These are phyloP conservation scores for Agriotes lineatus DNA, from an alignment of 2,888 invertebrate species.

Conservation along the genomic window DNA sequence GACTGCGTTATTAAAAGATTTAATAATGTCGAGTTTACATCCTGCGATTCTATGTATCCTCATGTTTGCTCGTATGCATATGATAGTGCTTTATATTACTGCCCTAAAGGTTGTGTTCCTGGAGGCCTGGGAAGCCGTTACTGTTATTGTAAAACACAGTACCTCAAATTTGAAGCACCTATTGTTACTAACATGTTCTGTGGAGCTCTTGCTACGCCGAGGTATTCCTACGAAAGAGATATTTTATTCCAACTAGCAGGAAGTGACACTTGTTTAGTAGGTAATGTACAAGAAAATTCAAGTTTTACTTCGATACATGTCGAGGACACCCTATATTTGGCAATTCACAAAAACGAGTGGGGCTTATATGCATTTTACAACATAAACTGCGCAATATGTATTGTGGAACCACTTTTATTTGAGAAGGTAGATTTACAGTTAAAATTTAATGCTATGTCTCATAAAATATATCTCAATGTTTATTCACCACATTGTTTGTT, in stretches of 20 bases:
- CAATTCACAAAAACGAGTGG: slow-evolving; percentile 14
- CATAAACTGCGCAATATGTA: slow-evolving; percentile 50
- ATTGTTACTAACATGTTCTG: slow-evolving; percentile 1
- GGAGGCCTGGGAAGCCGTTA: slow-evolving; percentile 46
- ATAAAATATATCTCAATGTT: slow-evolving; percentile 65
- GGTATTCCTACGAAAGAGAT: slow-evolving; percentile 38
- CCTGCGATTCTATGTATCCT: slow-evolving; percentile 31
- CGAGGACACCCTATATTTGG: not conserved
- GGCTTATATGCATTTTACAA: slow-evolving; percentile 29
- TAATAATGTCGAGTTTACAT: not conserved
- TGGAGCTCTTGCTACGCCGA: slow-evolving; percentile 39
- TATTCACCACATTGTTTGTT: slow-evolving; percentile 71
- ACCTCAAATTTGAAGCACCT: not conserved
- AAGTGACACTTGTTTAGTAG: slow-evolving; percentile 47
- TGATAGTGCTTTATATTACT: slow-evolving; percentile 40
- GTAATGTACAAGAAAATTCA: slow-evolving; percentile 10
- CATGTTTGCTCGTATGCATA: slow-evolving; percentile 41
- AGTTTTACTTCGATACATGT: not conserved
- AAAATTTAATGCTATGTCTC: slow-evolving; percentile 50
- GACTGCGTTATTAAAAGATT: slow-evolving; percentile 44
- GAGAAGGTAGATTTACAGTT: slow-evolving; percentile 46
- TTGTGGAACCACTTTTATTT: slow-evolving; percentile 18
- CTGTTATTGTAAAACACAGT: slow-evolving; percentile 51
- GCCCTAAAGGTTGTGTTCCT: slow-evolving; percentile 48
- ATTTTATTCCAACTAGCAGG: slow-evolving; percentile 45